These are phyloP conservation scores for Macrophya alboannulata DNA, from an alignment of 2,888 invertebrate species.

Conservation along the genomic window DNA sequence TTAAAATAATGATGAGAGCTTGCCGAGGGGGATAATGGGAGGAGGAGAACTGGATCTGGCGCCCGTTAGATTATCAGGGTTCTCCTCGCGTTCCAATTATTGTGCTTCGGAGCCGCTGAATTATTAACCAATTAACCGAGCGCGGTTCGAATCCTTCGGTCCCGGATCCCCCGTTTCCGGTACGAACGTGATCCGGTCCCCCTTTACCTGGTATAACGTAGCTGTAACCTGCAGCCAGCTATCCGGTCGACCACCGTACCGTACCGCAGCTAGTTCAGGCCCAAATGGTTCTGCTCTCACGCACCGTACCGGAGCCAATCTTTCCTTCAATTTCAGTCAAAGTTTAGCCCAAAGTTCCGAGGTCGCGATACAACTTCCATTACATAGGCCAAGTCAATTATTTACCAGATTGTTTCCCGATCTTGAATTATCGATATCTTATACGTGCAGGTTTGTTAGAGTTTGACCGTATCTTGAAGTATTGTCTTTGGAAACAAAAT, in stretches of 20 bases:
- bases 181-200: conserved; percentile 46
- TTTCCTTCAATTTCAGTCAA: conserved; percentile 41
- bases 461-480: background rate
- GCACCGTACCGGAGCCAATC: conserved; percentile 54
- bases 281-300: conserved; percentile 66
- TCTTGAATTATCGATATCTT: background rate
- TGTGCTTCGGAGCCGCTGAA: conserved; percentile 50
- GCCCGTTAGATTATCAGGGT: conserved; percentile 45
- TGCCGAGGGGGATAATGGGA: background rate
- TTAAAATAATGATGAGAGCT: conserved; percentile 46
- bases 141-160: conserved; percentile 53
- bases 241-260: conserved; percentile 20
- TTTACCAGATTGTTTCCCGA: conserved; percentile 69
- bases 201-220: conserved; percentile 50
- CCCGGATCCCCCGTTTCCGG: conserved; percentile 59
- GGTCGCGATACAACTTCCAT: background rate
- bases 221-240: conserved; percentile 15
- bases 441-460: background rate
- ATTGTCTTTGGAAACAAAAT: background rate
- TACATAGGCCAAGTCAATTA: conserved; percentile 65
- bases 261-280: conserved; percentile 52
- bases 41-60: conserved; percentile 26
- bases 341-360: conserved; percentile 10
- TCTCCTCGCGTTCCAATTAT: conserved; percentile 53
- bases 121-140: conserved; percentile 54